Evolutionary conservation across 2,113 vertebrate species (phyloP).

Genomic region (Trichechus manatus): DNA sequence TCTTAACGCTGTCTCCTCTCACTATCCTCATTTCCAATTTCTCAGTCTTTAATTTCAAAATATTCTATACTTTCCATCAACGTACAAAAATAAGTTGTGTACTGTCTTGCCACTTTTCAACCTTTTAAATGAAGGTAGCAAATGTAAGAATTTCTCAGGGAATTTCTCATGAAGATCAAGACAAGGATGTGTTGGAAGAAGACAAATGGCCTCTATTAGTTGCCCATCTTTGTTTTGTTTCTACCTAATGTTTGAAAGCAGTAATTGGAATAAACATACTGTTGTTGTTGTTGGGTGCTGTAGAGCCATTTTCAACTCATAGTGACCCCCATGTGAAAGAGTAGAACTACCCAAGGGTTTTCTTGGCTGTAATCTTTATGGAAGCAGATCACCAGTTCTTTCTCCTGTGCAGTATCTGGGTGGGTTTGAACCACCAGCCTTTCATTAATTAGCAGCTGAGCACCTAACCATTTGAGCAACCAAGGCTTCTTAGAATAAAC

Average conservation of each 20-base stretch:
- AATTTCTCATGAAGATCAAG: slow-evolving; percentile 15
- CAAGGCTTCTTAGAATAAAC: too few species aligned
- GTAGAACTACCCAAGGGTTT: not conserved
- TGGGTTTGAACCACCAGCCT: too few species aligned
- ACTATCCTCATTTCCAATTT: not conserved
- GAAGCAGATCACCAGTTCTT: not conserved
- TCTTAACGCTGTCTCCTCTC: not conserved
- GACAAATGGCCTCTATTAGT: not conserved
- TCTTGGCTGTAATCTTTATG: not conserved
- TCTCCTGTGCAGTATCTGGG: not conserved
- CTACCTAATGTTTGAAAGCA: slow-evolving; percentile 15
- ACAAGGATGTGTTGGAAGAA: not conserved
- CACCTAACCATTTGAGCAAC: too few species aligned
- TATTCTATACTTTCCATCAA: not conserved
- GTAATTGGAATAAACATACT: not conserved
- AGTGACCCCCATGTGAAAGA: not conserved
- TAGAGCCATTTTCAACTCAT: not conserved
- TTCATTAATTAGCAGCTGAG: too few species aligned
- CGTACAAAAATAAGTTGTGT: not conserved
- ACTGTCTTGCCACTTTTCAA: not conserved
- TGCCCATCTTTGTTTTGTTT: slow-evolving; percentile 40
- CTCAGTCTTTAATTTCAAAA: not conserved
- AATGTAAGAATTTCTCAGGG: not conserved
- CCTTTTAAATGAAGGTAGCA: not conserved
- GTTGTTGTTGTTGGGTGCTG: not conserved